Conservation (phyloP, 2,797 vertebrate species). For the Girardinus metallicus region DNA sequence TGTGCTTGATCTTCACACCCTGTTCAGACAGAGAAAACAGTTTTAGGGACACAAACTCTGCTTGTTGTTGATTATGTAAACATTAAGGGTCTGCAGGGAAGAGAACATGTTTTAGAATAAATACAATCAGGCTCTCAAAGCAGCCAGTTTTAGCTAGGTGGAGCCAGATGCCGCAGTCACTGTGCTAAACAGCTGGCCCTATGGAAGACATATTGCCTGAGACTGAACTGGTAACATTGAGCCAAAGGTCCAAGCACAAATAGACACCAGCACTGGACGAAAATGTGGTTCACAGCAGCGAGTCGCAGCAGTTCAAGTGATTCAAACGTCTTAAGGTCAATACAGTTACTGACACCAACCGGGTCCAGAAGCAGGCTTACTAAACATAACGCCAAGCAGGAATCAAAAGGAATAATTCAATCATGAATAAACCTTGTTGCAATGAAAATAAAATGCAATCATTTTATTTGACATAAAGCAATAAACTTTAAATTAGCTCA, state of each 20-base stretch:
- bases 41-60: background rate
- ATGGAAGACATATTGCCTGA: slow-evolving; percentile 32
- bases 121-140: slow-evolving; percentile 32
- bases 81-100: slow-evolving; percentile 45
- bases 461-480: background rate
- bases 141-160: slow-evolving; percentile 52
- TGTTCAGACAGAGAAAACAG: slow-evolving; percentile 46
- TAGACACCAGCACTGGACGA: slow-evolving; percentile 31
- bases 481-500: background rate
- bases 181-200: slow-evolving; percentile 25
- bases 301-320: slow-evolving; percentile 31
- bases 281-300: slow-evolving; percentile 36
- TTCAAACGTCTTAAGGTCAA: slow-evolving; percentile 19
- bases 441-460: background rate
- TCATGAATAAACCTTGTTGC: background rate
- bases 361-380: background rate
- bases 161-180: slow-evolving; percentile 23
- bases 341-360: background rate
- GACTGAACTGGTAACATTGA: slow-evolving; percentile 24
- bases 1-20: slow-evolving; percentile 42
- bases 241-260: slow-evolving; percentile 20
- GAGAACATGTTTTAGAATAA: slow-evolving; percentile 10
- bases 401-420: background rate
- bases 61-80: slow-evolving; percentile 31
- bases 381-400: background rate